Evolutionary conservation across 2,888 invertebrate genomes (phyloP), one percentile per base, ranked within the genome.

Genomic region (Chaetogeoica ovagalla): DNA sequence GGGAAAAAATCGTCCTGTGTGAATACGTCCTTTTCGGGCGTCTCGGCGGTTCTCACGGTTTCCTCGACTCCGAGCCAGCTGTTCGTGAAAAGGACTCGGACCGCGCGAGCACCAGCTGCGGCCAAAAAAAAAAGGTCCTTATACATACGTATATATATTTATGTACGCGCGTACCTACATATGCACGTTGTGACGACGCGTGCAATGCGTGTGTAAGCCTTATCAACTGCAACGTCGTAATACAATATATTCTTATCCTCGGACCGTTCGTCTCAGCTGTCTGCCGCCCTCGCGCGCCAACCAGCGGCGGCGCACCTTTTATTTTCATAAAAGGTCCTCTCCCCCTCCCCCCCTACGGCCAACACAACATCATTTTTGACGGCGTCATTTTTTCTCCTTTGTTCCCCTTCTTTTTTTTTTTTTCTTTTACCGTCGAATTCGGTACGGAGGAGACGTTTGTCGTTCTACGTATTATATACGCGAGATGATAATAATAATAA

Each of bases 81-180:
- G 79, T 79, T 79, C 19, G 15, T 71, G 9, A 70, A 71, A 71
- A 79, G 71, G 71, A 71, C 79, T 70, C 63, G 52, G 77, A 60
- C 69, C 70, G 63, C 79, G 79, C 79, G 79, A 65, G 70, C 55
- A 79, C 79, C 79, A 79, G 79, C 79, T 79, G 79, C 69, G 48
- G 68, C 57, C 57, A 52, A 79, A 79, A 30, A 71, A 52, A 79
- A 79, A 30, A 71, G 71, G 63, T 62, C 70, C 57, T 15, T 19
- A 30, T n/a, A n/a, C n/a, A n/a, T n/a, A n/a, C n/a, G n/a, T n/a
- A n/a, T 21, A 15, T 17, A 55, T 13, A 52, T 13, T 9, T 52
- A 52, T 52, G 43, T 43, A 13, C 48, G 3, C 48, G 11, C 19
- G 19, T 7, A 55, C 55, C 2, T 52, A 52, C 69, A 48, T 30